Percentiles rank a stretch among this genome's conserved stretches.
phyloP scores from a whole-genome alignment of 2,113 vertebrate genomes.

The Oncorhynchus nerka region DNA sequence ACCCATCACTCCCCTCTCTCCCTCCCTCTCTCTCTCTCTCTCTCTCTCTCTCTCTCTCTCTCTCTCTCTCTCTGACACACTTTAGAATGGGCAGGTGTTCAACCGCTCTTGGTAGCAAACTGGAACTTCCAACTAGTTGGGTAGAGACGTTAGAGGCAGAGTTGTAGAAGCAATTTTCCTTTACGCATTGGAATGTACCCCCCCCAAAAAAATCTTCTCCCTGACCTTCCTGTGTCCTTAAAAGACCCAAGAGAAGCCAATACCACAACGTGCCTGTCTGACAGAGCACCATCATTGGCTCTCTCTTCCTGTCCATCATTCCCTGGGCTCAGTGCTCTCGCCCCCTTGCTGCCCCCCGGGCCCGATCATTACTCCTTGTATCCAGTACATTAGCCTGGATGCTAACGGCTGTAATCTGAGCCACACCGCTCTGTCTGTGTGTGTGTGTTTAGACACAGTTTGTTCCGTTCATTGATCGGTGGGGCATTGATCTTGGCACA shows the following conservation, averaged over 20 bases:
- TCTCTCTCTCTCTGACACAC: conserved; percentile 2
- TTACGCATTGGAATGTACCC: not conserved
- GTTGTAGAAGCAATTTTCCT: not conserved
- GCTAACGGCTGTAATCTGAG: conserved; percentile 35
- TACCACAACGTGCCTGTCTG: not conserved
- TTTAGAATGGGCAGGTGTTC: not conserved
- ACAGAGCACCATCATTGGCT: not conserved
- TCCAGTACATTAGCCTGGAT: conserved; percentile 8
- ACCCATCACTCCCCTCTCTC: not conserved
- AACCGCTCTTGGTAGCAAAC: not conserved
- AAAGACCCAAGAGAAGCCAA: not conserved
- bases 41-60: not conserved
- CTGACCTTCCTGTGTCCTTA: not conserved
- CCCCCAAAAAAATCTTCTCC: not conserved
- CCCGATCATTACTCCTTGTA: conserved; percentile 3
- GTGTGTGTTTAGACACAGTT: conserved; percentile 5
- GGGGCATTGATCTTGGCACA: conserved; percentile 37
- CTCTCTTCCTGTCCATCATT: conserved; percentile 12
- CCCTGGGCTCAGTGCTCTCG: not conserved
- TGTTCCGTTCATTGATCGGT: conserved; percentile 32
- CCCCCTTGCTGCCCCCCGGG: not conserved
- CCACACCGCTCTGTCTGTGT: not conserved
- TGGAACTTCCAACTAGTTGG: not conserved
- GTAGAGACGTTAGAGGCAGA: not conserved
- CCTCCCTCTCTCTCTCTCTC: not conserved